Evolutionary conservation across 2,113 vertebrate genomes (phyloP).

Genomic region (Onychorhynchus coronatus): DNA sequence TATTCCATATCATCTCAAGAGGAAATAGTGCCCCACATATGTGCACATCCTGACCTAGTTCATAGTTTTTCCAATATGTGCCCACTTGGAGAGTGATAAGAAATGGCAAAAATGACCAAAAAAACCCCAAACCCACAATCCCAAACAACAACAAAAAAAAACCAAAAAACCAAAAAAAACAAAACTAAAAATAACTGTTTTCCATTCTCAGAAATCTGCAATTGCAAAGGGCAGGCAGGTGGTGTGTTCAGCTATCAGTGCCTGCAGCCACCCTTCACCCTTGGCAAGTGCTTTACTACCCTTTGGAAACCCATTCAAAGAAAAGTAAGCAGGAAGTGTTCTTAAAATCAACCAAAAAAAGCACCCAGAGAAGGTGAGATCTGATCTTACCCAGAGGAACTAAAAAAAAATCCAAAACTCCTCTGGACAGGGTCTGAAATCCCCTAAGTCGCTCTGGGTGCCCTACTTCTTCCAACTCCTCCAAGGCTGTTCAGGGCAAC

Average conservation of each 20-base stretch:
- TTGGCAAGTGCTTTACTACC: not conserved
- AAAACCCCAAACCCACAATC: not conserved
- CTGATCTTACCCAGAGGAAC: not conserved
- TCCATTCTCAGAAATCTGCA: not conserved
- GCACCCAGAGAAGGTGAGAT: not conserved
- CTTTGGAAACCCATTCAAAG: not conserved
- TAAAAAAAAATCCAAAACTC: not conserved
- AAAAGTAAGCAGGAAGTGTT: not conserved
- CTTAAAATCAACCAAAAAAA: not conserved
- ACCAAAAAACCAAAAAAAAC: not conserved
- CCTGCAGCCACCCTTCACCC: not conserved
- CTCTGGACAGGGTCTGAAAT: not conserved
- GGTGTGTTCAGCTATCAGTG: not conserved
- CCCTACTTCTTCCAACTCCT: not conserved
- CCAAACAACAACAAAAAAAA: not conserved
- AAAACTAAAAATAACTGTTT: not conserved
- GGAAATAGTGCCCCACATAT: not conserved
- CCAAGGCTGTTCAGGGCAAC: accelerated
- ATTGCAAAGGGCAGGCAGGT: not conserved
- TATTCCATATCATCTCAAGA: not conserved
- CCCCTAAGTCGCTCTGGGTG: not conserved
- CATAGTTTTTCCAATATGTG: not conserved
- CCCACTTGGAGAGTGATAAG: not conserved
- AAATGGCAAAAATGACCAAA: not conserved
- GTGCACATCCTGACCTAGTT: not conserved